These are phyloP conservation scores for Notodonta ziczac DNA, from an alignment of 2,888 invertebrate genomes.

Conservation along the genomic window DNA sequence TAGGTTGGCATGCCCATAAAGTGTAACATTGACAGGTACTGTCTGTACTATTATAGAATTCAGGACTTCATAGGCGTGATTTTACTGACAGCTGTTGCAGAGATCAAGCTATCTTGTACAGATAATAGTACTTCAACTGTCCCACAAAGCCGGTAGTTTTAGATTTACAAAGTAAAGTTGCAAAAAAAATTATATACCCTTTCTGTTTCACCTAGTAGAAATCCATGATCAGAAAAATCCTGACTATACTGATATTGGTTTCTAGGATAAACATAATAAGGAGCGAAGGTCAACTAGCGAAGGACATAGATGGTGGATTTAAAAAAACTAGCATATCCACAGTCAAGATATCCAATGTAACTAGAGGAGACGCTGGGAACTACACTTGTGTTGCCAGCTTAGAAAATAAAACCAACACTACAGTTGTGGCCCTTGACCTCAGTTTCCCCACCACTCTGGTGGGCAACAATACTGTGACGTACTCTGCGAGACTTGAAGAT, in stretches of 20 bases:
- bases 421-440: conserved; percentile 48
- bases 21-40: no score
- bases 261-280: conserved; percentile 52
- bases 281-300: conserved; percentile 34
- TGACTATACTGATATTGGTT: background rate
- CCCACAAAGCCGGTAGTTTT: no score
- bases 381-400: conserved; percentile 61
- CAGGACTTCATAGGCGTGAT: no score
- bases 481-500: conserved; percentile 51
- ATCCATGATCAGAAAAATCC: no score
- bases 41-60: no score
- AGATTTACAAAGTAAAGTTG: no score
- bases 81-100: no score
- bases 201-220: no score
- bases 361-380: conserved; percentile 59
- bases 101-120: no score
- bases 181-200: no score
- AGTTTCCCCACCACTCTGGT: conserved; percentile 56
- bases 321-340: conserved; percentile 51
- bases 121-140: no score
- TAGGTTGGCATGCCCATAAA: no score
- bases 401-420: conserved; percentile 35
- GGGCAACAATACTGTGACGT: conserved; percentile 33
- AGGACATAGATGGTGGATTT: conserved; percentile 54
- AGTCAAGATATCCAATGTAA: conserved; percentile 56